These are phyloP conservation scores for Dicycla oo DNA, from an alignment of 2,888 invertebrate genomes.

Conservation along the genomic window DNA sequence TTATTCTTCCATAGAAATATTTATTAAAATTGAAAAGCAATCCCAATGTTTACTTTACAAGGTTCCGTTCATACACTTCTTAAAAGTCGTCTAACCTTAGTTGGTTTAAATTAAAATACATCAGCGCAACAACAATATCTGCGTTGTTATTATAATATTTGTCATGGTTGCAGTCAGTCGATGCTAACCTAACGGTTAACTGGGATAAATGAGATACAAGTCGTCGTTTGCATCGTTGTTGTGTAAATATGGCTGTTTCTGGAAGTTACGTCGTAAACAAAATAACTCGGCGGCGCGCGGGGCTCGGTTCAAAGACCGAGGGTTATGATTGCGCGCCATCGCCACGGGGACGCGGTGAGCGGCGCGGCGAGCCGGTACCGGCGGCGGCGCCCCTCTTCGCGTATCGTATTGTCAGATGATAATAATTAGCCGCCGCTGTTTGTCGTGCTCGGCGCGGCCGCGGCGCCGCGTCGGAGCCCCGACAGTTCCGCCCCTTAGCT, in stretches of 20 bases:
- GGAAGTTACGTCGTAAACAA: constrained; percentile 77
- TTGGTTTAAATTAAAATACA: constrained; percentile 10
- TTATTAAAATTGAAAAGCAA: not conserved
- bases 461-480: constrained; percentile 36
- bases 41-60: constrained; percentile 1
- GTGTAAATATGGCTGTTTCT: constrained; percentile 63
- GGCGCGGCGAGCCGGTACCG: constrained; percentile 64
- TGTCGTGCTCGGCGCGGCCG: constrained; percentile 58
- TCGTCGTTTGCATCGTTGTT: constrained; percentile 31
- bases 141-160: constrained; percentile 4
- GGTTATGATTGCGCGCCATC: constrained; percentile 68
- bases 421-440: constrained; percentile 65
- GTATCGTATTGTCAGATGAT: constrained; percentile 66
- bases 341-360: constrained; percentile 48
- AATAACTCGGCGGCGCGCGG: constrained; percentile 69
- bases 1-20: not conserved
- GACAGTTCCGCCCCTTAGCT: constrained; percentile 25
- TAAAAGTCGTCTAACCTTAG: not conserved
- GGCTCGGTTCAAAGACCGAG: constrained; percentile 83
- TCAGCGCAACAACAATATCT: constrained; percentile 1
- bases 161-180: constrained; percentile 13
- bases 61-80: constrained; percentile 1
- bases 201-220: constrained; percentile 5
- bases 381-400: constrained; percentile 62
- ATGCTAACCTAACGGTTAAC: constrained; percentile 2